Percentiles rank a stretch among this genome's conserved stretches.
Evolutionary conservation across 2,888 invertebrate genomes (phyloP).

Genomic region (Nysson spinosus): DNA sequence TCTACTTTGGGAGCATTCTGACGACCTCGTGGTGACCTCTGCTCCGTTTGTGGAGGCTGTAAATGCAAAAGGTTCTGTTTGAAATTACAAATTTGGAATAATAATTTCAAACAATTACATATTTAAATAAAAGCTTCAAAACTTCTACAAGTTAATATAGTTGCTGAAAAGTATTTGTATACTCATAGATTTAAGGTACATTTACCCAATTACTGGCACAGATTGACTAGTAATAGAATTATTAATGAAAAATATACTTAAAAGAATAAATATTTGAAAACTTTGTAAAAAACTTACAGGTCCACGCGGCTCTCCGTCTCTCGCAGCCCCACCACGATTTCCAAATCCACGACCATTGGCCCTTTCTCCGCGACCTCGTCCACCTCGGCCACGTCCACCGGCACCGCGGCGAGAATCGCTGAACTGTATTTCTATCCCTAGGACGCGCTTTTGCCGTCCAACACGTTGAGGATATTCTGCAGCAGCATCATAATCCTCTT

Average conservation of each 20-base stretch:
- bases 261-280: neutral
- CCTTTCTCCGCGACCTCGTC: slow-evolving; percentile 79
- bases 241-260: too few species aligned
- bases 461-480: slow-evolving; percentile 91
- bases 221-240: too few species aligned
- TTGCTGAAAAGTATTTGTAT: too few species aligned
- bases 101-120: too few species aligned
- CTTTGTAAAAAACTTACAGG: slow-evolving; percentile 70
- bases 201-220: too few species aligned
- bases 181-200: too few species aligned
- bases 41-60: slow-evolving; percentile 66
- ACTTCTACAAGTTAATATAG: too few species aligned
- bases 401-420: slow-evolving; percentile 88
- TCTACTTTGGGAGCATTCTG: slow-evolving; percentile 90
- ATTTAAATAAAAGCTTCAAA: too few species aligned
- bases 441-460: slow-evolving; percentile 90
- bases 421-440: slow-evolving; percentile 93
- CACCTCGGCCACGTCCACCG: slow-evolving; percentile 81
- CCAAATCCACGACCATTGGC: slow-evolving; percentile 77
- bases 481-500: slow-evolving; percentile 83
- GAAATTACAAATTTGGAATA: neutral
- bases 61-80: slow-evolving; percentile 28
- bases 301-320: slow-evolving; percentile 75
- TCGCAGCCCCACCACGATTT: slow-evolving; percentile 70
- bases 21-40: slow-evolving; percentile 75